Base-by-base conservation (phyloP, 2,888 invertebrate species). In the Lasioglossum marginatum region DNA sequence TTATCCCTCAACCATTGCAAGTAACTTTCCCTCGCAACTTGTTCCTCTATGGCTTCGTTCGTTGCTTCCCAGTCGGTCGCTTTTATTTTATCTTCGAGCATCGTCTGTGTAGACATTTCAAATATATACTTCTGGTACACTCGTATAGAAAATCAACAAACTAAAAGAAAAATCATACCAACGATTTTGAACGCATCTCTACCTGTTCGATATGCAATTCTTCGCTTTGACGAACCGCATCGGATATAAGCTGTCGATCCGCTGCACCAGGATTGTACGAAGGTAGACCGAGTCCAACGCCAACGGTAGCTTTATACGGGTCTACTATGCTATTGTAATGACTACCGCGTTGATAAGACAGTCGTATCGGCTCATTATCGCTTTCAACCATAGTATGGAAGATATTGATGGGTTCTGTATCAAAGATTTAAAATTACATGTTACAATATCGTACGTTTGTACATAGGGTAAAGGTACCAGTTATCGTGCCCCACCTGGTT, bases 31-130 rank as follows among this genome's bases (percentile, higher is more conserved):
- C 98, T 96, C 8, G 98, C 98, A 16, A 98, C 97, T 95, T 98
- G 98, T 94, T 98, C 98, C 93, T 98, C 98, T 81, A 98, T 97
- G n/a, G 97, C 97, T 94, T 98, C 98, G 94, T 98, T 98, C 0
- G 98, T 98, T 14, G 98, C 97, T 95, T 98, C 98, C 98, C 98
- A 98, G 95, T 98, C 98, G 10, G 98, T 98, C 86, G 98, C 98
- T 92, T 97, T 97, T 73, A 98, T 95, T 94, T 98, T 98, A 94
- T 98, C 98, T 95, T 98, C 97, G 91, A 98, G 96, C 98, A 98
- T 98, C 1, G 98, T 97, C 97, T 98, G 72, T 60, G 10, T 8
- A 14, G 19, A 73, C 23, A 74, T 70, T 40, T n/a, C 4, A 70
- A 70, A 23, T 70, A 40, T 70, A 40, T 19, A 63, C 8, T 31